These are phyloP conservation scores for Platyscapa corneri DNA, from an alignment of 1,140 invertebrate genomes.

Conservation along the genomic window DNA sequence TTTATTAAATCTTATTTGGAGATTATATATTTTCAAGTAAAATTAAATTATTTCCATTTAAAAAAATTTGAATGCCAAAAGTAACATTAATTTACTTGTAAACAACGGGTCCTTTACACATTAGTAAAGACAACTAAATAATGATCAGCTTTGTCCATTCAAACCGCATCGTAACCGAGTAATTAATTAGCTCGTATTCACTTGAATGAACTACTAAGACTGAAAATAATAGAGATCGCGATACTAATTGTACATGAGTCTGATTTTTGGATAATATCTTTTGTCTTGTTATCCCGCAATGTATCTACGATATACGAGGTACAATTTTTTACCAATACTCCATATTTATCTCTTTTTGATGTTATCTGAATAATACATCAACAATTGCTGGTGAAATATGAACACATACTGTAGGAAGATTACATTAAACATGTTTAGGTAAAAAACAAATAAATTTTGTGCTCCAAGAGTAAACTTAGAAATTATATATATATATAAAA, in stretches of 20 bases:
- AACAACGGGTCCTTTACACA: conserved; percentile 23
- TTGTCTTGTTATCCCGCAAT: conserved; percentile 28
- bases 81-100: conserved; percentile 11
- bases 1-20: too few relatives aligned
- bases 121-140: conserved; percentile 40
- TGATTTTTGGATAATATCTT: conserved; percentile 37
- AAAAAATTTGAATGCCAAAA: not conserved
- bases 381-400: not conserved
- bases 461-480: not conserved
- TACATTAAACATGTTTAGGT: not conserved
- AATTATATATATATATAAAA: too few relatives aligned
- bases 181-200: conserved; percentile 35
- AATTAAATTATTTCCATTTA: too few relatives aligned
- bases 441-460: not conserved
- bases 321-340: conserved; percentile 34
- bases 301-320: not conserved
- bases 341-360: conserved; percentile 32
- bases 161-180: conserved; percentile 9
- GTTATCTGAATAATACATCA: conserved; percentile 7
- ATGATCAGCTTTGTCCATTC: conserved; percentile 41
- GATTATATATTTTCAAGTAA: too few relatives aligned
- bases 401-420: not conserved
- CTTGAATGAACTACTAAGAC: conserved; percentile 39
- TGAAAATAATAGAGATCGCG: conserved; percentile 42
- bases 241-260: conserved; percentile 46